A percentile compares a stretch with the other conserved stretches of the same genome.
Evolutionary conservation across 1,140 invertebrate species (phyloP).

Genomic region (Drosophila leontia): DNA sequence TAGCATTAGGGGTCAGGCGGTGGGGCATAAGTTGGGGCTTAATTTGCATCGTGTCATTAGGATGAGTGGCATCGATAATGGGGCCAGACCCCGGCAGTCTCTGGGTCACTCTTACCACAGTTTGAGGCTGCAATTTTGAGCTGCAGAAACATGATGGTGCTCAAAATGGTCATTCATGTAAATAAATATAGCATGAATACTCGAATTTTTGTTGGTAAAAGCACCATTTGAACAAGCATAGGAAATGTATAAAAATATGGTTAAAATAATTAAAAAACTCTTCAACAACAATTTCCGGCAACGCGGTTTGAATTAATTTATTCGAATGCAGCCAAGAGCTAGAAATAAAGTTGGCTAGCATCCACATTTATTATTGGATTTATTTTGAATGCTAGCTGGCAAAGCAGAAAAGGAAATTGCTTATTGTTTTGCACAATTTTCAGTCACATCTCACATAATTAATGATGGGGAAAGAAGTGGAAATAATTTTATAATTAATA

Average conservation of each 20-base stretch:
- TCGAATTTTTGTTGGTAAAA: not conserved
- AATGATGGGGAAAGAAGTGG: not conserved
- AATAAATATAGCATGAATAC: constrained; percentile 40
- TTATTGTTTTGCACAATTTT: not conserved
- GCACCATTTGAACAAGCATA: constrained; percentile 33
- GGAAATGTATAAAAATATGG: constrained; percentile 2
- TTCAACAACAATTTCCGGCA: not conserved
- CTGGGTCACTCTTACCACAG: constrained; percentile 22
- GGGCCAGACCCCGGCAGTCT: constrained; percentile 35
- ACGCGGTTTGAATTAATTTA: constrained; percentile 2
- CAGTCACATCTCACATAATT: not conserved
- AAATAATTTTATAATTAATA: not conserved
- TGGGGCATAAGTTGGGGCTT: constrained; percentile 38
- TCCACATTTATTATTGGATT: not conserved
- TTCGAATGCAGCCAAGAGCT: not conserved
- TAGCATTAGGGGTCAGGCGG: constrained; percentile 4
- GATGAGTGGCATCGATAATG: constrained; percentile 70
- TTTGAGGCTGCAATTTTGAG: constrained; percentile 36
- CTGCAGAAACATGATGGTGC: constrained; percentile 1
- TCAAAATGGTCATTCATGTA: constrained; percentile 33
- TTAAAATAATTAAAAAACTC: constrained; percentile 13
- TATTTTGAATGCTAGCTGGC: not conserved
- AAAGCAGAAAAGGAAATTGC: constrained; percentile 2
- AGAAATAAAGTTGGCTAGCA: constrained; percentile 10
- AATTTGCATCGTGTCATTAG: constrained; percentile 80